Conservation (phyloP, 2,888 invertebrate genomes). For the Agrotis segetum region DNA sequence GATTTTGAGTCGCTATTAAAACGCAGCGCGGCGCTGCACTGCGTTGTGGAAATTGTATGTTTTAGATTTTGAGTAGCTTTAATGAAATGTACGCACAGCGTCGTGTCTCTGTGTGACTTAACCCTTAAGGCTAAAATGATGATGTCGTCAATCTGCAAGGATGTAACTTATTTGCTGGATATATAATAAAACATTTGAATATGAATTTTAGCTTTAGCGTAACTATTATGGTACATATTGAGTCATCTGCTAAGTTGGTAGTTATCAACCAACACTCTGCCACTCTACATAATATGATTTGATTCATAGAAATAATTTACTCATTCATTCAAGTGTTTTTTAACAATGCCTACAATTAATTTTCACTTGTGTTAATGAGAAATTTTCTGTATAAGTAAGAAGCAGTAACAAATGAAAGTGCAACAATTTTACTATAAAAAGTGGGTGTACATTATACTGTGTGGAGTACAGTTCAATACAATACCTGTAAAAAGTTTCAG, state of each 20-base stretch:
- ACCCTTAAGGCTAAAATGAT: neutral
- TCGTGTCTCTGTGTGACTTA: no score
- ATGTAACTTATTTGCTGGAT: neutral
- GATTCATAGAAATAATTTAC: constrained; percentile 1
- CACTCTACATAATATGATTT: neutral
- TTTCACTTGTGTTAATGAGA: constrained; percentile 34
- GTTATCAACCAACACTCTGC: neutral
- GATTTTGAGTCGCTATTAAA: no score
- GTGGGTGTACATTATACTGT: constrained; percentile 34
- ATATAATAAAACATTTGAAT: neutral
- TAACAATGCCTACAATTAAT: constrained; percentile 18
- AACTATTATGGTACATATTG: no score
- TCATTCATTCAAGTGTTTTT: constrained; percentile 7
- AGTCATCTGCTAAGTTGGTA: neutral
- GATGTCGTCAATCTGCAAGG: neutral
- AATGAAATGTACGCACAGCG: no score
- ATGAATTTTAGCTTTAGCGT: neutral
- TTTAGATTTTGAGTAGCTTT: no score
- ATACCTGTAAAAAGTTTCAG: neutral
- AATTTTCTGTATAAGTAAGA: constrained; percentile 25
- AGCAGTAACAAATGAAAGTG: constrained; percentile 63
- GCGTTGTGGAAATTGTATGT: no score
- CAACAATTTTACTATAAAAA: constrained; percentile 54
- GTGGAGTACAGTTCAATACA: constrained; percentile 46
- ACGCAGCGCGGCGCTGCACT: no score